Evolutionary conservation across 2,797 vertebrate species (phyloP), one percentile per base, ranked within the genome.

Genomic region (Cygnus olor): DNA sequence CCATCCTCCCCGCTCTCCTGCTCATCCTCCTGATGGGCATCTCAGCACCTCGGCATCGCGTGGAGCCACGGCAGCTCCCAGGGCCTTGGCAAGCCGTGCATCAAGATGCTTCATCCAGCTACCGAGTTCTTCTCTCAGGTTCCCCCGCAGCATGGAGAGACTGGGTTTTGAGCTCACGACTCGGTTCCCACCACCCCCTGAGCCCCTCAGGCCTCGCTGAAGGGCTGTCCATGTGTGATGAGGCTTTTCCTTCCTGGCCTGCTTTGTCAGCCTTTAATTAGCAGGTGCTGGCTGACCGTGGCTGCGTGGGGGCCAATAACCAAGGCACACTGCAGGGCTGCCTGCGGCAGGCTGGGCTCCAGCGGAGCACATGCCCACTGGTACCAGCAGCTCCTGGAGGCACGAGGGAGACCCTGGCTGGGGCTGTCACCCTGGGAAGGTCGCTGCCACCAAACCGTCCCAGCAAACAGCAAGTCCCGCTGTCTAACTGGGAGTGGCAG

Each of bases 321-420:
- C 38, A 68, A 44, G 68, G 64, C 28, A 61, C 94, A 60, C 19
- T 49, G 42, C 25, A 58, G 80, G 56, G 58, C 30, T 6, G 19
- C 7, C 14, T 18, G 18, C 1, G 5, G n/a, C 7, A 5, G 36
- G 47, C 65, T 78, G 51, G 1, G 3, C 30, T 78, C 79, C 79
- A 68, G 34, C 71, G 44, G 63, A 73, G 61, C 6, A 0, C 18
- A 28, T 20, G 4, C 11, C 72, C 56, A 27, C 0, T 0, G 45
- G 61, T 63, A 53, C 36, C 21, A 64, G 65, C 34, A 85, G 36
- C 47, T 90, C 64, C 72, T 7, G 4, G 69, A 42, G 14, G 28
- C 0, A 0, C 4, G 1, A 66, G 27, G 24, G 58, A 51, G 44
- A 60, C 20, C 24, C 15, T 81, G 65, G 60, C 1, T 6, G 19